A percentile compares a stretch with the other conserved stretches of the same genome.
Evolutionary conservation across 2,113 vertebrate species (phyloP).

Genomic region (Leptobrachium ailaonicum): DNA sequence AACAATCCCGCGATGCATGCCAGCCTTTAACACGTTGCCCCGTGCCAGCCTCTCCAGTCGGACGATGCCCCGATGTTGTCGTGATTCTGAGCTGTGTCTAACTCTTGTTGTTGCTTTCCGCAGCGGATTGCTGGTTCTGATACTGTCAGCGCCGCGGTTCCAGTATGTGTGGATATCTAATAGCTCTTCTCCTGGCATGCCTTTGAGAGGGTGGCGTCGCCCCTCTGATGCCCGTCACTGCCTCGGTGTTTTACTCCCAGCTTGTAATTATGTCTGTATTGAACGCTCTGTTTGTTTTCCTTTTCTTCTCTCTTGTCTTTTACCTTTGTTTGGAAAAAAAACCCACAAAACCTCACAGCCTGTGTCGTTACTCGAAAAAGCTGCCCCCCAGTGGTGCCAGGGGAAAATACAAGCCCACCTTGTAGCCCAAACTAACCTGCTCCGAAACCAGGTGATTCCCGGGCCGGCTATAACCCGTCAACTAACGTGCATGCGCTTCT

Average conservation of each 20-base stretch:
- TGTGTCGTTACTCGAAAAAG: conserved; percentile 94
- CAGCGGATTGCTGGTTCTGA: conserved; percentile 60
- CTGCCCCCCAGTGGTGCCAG: conserved; percentile 97
- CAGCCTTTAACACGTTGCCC: background rate
- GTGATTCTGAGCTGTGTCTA: conserved; percentile 58
- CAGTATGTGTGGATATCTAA: conserved; percentile 53
- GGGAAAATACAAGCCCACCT: conserved; percentile 97
- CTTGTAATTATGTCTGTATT: conserved; percentile 42
- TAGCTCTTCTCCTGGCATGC: conserved; percentile 63
- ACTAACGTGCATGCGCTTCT: conserved; percentile 63
- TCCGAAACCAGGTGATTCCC: conserved; percentile 94
- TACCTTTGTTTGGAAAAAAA: conserved; percentile 30
- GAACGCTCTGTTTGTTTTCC: conserved; percentile 27
- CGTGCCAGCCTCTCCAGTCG: background rate
- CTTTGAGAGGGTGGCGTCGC: conserved; percentile 55
- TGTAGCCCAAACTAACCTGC: conserved; percentile 97
- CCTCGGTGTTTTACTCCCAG: conserved; percentile 51
- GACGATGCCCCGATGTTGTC: background rate
- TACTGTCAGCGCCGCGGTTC: conserved; percentile 30
- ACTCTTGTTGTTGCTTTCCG: conserved; percentile 63
- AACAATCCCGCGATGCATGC: background rate
- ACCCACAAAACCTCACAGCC: conserved; percentile 74
- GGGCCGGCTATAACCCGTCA: conserved; percentile 62
- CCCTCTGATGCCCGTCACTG: conserved; percentile 40
- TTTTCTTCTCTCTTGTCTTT: conserved; percentile 59